phyloP scores from a whole-genome alignment of 2,113 vertebrate genomes.

The Vicugna pacos region DNA sequence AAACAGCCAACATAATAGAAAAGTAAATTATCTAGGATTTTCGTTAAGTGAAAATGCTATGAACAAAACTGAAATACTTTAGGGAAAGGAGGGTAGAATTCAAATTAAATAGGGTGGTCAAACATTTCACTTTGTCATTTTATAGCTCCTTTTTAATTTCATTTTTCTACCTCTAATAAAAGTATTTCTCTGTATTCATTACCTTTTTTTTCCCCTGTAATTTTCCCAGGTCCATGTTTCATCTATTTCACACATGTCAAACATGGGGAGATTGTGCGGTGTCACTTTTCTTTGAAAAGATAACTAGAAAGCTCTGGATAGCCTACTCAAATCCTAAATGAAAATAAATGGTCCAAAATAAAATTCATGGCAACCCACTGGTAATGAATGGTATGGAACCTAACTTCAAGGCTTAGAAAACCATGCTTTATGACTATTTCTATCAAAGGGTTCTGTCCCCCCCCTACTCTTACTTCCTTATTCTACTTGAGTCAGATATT shows the following conservation, averaged over 20 bases:
- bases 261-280: not conserved
- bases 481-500: not conserved
- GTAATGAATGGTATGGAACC: not conserved
- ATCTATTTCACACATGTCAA: not conserved
- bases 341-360: not conserved
- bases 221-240: not conserved
- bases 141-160: not conserved
- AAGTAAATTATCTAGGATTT: not conserved
- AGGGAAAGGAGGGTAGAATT: not conserved
- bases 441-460: not conserved
- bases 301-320: not conserved
- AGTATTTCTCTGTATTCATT: not conserved
- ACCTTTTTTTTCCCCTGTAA: not conserved
- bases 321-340: not conserved
- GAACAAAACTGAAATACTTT: not conserved
- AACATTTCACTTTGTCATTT: not conserved
- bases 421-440: not conserved
- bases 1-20: not conserved
- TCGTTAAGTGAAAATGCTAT: not conserved
- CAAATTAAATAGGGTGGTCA: not conserved
- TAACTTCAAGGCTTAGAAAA: not conserved
- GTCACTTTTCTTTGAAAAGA: not conserved
- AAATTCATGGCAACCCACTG: not conserved
- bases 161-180: not conserved
- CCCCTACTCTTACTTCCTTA: not conserved